phyloP scores from a whole-genome alignment of 2,888 invertebrate species.

The Thera obeliscata region DNA sequence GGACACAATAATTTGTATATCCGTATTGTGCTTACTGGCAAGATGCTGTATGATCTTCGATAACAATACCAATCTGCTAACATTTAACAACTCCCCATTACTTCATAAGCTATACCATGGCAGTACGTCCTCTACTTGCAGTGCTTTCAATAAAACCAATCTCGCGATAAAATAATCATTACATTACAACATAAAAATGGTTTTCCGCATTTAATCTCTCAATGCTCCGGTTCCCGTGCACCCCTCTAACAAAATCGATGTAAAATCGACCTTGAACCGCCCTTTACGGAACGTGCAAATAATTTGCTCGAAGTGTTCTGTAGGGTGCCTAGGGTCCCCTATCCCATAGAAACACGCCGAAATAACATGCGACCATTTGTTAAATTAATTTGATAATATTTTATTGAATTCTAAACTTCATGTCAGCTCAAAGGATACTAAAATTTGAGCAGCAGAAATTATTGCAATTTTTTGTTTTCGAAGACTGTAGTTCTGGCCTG shows the following conservation, averaged over 20 bases:
- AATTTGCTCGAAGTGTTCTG: constrained; percentile 57
- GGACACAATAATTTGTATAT: constrained; percentile 1
- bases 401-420: neutral
- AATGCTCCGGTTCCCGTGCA: constrained; percentile 43
- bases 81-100: neutral
- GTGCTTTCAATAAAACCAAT: neutral
- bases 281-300: constrained; percentile 62
- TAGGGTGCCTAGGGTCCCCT: constrained; percentile 40
- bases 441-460: neutral
- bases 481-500: neutral
- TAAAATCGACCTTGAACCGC: constrained; percentile 71
- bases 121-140: neutral
- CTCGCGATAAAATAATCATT: neutral
- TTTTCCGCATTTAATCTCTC: constrained; percentile 21
- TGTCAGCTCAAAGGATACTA: neutral
- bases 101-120: no score
- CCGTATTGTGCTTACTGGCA: constrained; percentile 1
- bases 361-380: constrained; percentile 23
- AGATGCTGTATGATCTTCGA: neutral
- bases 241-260: constrained; percentile 63
- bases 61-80: neutral
- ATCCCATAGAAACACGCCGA: constrained; percentile 28
- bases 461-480: neutral
- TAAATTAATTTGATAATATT: constrained; percentile 8
- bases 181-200: constrained; percentile 16